A percentile compares a stretch with the other conserved stretches of the same genome.
These are phyloP conservation scores for Tamandua tetradactyla DNA, from an alignment of 2,797 vertebrate species.

Conservation along the genomic window DNA sequence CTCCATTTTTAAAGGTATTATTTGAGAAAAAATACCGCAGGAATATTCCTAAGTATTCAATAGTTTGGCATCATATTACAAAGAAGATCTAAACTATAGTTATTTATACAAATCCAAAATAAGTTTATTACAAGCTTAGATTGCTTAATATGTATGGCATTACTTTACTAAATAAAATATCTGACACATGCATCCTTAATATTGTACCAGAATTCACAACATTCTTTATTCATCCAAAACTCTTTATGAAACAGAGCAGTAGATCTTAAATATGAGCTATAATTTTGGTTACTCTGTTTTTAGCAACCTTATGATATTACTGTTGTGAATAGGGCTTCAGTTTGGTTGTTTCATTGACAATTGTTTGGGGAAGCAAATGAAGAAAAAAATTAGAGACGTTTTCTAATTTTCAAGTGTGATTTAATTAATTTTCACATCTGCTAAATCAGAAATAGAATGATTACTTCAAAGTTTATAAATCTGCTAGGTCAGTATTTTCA, in stretches of 20 bases:
- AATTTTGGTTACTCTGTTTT: background rate
- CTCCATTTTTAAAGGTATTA: background rate
- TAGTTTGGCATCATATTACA: background rate
- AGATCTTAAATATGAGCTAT: background rate
- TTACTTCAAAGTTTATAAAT: conserved; percentile 77
- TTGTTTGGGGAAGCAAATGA: conserved; percentile 29
- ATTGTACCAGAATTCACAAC: background rate
- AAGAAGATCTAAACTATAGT: background rate
- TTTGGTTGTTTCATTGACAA: background rate
- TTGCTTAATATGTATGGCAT: background rate
- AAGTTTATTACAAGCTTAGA: background rate
- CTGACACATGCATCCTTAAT: background rate
- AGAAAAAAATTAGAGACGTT: conserved; percentile 9
- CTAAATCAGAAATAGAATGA: conserved; percentile 70
- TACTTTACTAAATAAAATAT: background rate
- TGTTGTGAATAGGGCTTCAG: conserved; percentile 6
- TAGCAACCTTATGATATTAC: background rate
- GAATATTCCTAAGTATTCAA: background rate
- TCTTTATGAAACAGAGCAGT: background rate
- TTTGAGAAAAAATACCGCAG: background rate
- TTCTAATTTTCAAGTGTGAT: conserved; percentile 72
- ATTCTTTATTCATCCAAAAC: conserved; percentile 13
- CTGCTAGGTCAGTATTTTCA: conserved; percentile 74
- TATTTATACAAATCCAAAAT: background rate
- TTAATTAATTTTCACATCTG: conserved; percentile 79